A percentile compares a stretch with the other conserved stretches of the same genome.
phyloP scores from a whole-genome alignment of 92 coral and sea anemone species.

The Umimayanthus chanpuru region DNA sequence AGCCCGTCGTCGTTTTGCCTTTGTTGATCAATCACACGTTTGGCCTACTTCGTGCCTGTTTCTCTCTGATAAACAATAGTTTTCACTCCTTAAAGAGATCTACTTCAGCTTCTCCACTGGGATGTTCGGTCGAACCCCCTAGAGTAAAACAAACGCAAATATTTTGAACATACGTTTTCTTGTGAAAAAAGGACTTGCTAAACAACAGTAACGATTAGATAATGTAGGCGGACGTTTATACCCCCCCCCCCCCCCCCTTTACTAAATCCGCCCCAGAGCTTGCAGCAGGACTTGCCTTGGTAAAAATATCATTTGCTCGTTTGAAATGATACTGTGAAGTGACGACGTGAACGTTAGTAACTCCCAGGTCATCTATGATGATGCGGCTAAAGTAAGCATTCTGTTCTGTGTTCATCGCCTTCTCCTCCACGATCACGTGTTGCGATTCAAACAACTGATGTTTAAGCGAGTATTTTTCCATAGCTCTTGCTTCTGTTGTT shows the following conservation, averaged over 20 bases:
- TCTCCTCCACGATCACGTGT: constrained; percentile 71
- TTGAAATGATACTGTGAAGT: constrained; percentile 75
- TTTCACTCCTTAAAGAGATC: background rate
- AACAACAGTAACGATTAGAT: no score
- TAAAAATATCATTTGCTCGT: constrained; percentile 70
- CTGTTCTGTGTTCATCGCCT: constrained; percentile 74
- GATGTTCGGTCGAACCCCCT: no score
- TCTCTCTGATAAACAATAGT: background rate
- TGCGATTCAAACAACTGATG: constrained; percentile 66
- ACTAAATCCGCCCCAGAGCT: no score
- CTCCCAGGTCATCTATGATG: constrained; percentile 58
- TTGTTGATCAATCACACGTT: no score
- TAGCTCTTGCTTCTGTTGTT: constrained; percentile 84
- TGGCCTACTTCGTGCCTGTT: no score
- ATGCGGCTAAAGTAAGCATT: constrained; percentile 85
- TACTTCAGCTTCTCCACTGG: no score
- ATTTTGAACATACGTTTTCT: no score
- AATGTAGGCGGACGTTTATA: no score
- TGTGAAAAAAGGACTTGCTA: no score
- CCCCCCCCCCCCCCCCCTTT: no score
- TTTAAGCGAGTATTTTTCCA: constrained; percentile 60
- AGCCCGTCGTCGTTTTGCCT: no score
- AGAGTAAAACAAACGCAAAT: no score
- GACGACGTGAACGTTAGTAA: constrained; percentile 63
- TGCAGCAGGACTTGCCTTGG: constrained; percentile 51